Evolutionary conservation across 2,113 vertebrate genomes (phyloP).

Genomic region (Pseudorasbora parva): DNA sequence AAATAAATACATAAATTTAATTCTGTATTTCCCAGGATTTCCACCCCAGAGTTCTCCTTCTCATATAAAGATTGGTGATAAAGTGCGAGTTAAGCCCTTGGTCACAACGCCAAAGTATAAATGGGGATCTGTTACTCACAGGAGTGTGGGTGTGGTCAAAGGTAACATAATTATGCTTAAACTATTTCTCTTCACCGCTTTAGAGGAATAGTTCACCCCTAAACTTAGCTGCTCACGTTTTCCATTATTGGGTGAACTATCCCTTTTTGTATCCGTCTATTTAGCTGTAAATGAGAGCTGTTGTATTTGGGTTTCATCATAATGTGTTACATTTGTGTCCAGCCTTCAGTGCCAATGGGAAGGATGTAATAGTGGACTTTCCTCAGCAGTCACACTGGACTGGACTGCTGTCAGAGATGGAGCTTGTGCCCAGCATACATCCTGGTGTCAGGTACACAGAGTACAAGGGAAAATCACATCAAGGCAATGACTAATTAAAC

Average conservation of each 20-base stretch:
- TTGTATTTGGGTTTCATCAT: neutral
- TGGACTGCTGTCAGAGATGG: constrained; percentile 95
- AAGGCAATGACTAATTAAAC: neutral
- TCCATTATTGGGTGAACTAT: neutral
- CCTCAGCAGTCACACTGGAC: constrained; percentile 99
- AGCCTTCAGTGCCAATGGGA: constrained; percentile 99
- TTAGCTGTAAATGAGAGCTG: neutral
- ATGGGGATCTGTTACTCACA: constrained; percentile 97
- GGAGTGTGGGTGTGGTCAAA: constrained; percentile 96
- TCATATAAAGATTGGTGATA: constrained; percentile 98
- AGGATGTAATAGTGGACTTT: constrained; percentile 97
- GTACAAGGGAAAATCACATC: neutral
- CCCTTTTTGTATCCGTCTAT: neutral
- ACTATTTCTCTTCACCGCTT: neutral
- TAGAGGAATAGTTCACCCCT: neutral
- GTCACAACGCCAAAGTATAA: constrained; percentile 98
- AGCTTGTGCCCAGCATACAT: constrained; percentile 94
- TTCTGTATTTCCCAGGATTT: constrained; percentile 79
- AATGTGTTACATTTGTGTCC: constrained; percentile 22
- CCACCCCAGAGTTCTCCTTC: constrained; percentile 94
- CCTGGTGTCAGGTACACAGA: constrained; percentile 88
- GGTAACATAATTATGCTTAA: constrained; percentile 70
- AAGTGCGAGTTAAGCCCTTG: constrained; percentile 92
- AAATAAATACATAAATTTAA: neutral
- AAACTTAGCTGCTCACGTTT: neutral